Conservation (phyloP, 2,797 vertebrate genomes). For the Microcaecilia unicolor region DNA sequence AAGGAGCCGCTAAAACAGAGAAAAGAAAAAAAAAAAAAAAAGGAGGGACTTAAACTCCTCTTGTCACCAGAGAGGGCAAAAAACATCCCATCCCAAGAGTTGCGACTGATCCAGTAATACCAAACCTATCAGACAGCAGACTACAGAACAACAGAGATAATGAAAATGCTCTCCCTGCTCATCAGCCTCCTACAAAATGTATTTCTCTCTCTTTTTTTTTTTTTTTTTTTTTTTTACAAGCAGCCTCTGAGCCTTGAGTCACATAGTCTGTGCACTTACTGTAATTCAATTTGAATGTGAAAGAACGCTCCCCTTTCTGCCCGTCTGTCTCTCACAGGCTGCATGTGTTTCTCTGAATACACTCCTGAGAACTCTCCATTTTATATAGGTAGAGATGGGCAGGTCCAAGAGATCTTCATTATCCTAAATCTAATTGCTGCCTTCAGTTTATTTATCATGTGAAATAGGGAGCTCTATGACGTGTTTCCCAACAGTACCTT, state of each 20-base stretch:
- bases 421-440: constrained; percentile 46
- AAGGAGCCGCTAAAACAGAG: neutral
- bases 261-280: constrained; percentile 20
- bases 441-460: constrained; percentile 30
- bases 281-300: neutral
- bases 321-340: neutral
- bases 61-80: neutral
- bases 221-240: too few species aligned
- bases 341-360: neutral
- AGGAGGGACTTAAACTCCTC: neutral
- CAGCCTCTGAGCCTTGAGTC: neutral
- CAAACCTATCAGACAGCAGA: too few species aligned
- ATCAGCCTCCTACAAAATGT: too few species aligned
- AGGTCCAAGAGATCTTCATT: constrained; percentile 38
- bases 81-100: neutral
- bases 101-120: too few species aligned
- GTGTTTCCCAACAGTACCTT: constrained; percentile 18
- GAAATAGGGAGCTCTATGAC: constrained; percentile 34
- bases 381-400: constrained; percentile 56
- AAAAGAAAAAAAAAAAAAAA: too few species aligned
- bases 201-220: too few species aligned
- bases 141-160: too few species aligned
- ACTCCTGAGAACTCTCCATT: constrained; percentile 16
- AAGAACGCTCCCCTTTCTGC: constrained; percentile 1
- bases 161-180: too few species aligned